phyloP scores from a whole-genome alignment of 2,888 invertebrate species.

The Lepidocyrtinus sp. region DNA sequence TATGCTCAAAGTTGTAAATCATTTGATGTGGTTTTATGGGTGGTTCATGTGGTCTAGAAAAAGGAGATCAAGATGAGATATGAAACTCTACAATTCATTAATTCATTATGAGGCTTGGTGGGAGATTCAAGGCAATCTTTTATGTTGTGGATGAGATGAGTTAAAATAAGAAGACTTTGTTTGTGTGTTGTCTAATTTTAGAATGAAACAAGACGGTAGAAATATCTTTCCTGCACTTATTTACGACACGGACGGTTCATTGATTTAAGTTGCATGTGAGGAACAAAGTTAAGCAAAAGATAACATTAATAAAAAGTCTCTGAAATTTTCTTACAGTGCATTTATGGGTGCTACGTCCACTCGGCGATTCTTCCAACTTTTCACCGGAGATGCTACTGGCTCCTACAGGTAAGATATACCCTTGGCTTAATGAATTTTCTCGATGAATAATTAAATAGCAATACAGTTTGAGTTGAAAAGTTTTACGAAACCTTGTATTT shows the following conservation, averaged over 20 bases:
- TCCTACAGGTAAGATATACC: constrained; percentile 84
- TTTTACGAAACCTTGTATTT: background rate
- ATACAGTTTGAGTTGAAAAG: background rate
- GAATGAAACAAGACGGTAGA: background rate
- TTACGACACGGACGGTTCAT: background rate
- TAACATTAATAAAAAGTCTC: constrained; percentile 3
- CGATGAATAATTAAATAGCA: background rate
- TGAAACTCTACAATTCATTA: constrained; percentile 51
- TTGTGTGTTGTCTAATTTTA: no score
- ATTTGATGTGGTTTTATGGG: constrained; percentile 50
- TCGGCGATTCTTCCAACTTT: constrained; percentile 98
- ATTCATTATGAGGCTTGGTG: constrained; percentile 45
- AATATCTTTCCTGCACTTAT: background rate
- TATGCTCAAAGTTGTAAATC: constrained; percentile 55
- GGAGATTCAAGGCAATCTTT: background rate
- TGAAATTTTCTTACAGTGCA: constrained; percentile 79
- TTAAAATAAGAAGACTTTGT: background rate
- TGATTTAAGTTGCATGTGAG: background rate
- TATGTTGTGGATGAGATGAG: background rate
- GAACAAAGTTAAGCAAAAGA: background rate
- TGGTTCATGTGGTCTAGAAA: constrained; percentile 37
- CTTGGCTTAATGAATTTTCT: constrained; percentile 4
- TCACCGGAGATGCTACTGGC: constrained; percentile 98
- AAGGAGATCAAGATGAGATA: constrained; percentile 41
- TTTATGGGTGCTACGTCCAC: constrained; percentile 99